Conservation (phyloP, 2,888 invertebrate species). For the Apamea monoglypha region DNA sequence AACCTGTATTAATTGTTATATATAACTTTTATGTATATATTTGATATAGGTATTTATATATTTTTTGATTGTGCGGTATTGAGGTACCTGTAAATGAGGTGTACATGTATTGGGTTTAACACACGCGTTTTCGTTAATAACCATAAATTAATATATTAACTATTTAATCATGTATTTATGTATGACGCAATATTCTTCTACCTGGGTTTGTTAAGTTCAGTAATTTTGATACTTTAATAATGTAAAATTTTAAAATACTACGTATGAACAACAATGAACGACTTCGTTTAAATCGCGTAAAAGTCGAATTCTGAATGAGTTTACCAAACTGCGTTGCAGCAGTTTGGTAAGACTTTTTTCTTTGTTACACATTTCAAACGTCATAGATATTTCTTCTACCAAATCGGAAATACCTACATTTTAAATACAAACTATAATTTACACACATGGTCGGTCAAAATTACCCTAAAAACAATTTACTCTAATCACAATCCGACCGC, state of each 20-base stretch:
- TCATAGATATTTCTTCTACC: conserved; percentile 1
- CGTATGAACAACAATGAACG: neutral
- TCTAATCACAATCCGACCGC: conserved; percentile 47
- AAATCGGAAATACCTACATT: conserved; percentile 10
- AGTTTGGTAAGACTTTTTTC: neutral
- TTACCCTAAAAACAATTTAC: conserved; percentile 32
- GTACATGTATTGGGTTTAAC: conserved; percentile 43
- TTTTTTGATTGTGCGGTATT: conserved; percentile 44
- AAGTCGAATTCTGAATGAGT: neutral
- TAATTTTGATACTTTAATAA: neutral
- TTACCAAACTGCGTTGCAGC: neutral
- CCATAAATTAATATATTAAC: conserved; percentile 31
- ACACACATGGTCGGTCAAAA: conserved; percentile 28
- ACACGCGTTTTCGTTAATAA: conserved; percentile 26
- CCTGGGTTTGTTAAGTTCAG: neutral
- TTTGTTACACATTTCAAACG: conserved; percentile 5
- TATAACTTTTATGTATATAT: neutral
- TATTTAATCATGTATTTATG: conserved; percentile 54
- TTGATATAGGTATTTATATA: neutral
- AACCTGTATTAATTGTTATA: neutral
- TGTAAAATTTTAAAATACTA: neutral
- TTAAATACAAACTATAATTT: neutral
- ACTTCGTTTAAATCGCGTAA: neutral
- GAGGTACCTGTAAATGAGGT: conserved; percentile 38
- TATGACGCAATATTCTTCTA: conserved; percentile 23